Conservation (phyloP, 2,888 invertebrate species). For the Halocaridina rubra region DNA sequence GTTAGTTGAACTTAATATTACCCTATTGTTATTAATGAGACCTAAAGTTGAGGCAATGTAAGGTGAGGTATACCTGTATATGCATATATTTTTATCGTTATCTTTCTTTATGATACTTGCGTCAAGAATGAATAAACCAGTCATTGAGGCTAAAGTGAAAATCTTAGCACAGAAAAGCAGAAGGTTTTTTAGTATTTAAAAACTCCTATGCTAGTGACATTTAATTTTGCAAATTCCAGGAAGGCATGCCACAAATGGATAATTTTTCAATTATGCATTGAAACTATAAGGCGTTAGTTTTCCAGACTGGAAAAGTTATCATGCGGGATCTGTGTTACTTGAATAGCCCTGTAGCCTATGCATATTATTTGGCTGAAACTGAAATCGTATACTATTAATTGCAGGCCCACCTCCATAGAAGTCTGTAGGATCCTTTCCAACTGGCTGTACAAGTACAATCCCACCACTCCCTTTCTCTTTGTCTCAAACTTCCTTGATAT, state of each 20-base stretch:
- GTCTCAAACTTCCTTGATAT: neutral
- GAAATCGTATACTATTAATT: slow-evolving; percentile 53
- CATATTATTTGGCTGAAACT: slow-evolving; percentile 50
- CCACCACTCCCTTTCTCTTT: slow-evolving; percentile 1
- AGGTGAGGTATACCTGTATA: no score
- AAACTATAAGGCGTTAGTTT: neutral
- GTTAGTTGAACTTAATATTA: no score
- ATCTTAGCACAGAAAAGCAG: neutral
- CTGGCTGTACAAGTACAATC: slow-evolving; percentile 56
- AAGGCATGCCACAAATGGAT: neutral
- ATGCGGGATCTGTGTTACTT: slow-evolving; percentile 45
- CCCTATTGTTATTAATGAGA: no score
- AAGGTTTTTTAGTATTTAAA: neutral
- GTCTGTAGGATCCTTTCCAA: slow-evolving; percentile 51
- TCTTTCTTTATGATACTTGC: neutral
- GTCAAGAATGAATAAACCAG: neutral
- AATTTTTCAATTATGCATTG: neutral
- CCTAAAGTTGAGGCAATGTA: no score
- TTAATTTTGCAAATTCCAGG: neutral
- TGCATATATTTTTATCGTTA: neutral
- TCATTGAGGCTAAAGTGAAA: neutral
- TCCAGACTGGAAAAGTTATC: slow-evolving; percentile 29
- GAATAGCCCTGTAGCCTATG: slow-evolving; percentile 53
- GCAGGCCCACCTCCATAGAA: slow-evolving; percentile 52
- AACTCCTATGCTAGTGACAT: neutral